Evolutionary conservation across 2,888 invertebrate species (phyloP), one percentile per base, ranked within the genome.

Genomic region (Orgyia antiqua): DNA sequence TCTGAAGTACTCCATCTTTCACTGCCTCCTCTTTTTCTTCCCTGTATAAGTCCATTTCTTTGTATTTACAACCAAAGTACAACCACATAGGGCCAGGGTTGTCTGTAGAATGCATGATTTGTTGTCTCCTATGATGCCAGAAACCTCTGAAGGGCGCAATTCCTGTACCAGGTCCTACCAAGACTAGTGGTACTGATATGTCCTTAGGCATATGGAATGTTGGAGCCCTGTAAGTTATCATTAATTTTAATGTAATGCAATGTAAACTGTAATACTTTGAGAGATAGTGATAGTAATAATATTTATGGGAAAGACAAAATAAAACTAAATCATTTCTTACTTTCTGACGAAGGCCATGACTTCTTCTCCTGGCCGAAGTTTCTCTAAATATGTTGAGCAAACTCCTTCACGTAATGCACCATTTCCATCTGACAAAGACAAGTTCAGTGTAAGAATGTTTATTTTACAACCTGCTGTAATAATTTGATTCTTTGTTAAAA

Each of bases 91-190:
- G 69, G 7, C 86, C 87, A 2, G 65, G 39, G 18, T 68, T 65
- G 8, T 56, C 32, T 5, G 48, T 39, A n/a, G 45, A 51, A 24
- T 63, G 52, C 18, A 61, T 50, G 1, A 74, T 65, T 31, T 68
- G 67, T 23, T 64, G 54, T 37, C 64, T 62, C 36, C 93, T 88
- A 56, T 97, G 95, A 63, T 96, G 94, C 97, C 97, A 97, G 65
- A 97, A 97, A 7, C 94, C 94, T 66, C 97, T 88, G 74, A 97
- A 97, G 0, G 98, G 98, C 0, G 97, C 97, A 24, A 98, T 95
- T 2, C 98, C 97, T 0, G 97, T 97, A 11, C 97, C 94, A 0
- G 96, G 96, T 0, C 96, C 96, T 9, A 97, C 93, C 58, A 97
- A 80, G 33, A 98, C 91, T 18, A 97, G 89, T 0, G 97, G 97